Evolutionary conservation across 1,140 invertebrate species (phyloP).

Genomic region (Macrocentrus cingulum): DNA sequence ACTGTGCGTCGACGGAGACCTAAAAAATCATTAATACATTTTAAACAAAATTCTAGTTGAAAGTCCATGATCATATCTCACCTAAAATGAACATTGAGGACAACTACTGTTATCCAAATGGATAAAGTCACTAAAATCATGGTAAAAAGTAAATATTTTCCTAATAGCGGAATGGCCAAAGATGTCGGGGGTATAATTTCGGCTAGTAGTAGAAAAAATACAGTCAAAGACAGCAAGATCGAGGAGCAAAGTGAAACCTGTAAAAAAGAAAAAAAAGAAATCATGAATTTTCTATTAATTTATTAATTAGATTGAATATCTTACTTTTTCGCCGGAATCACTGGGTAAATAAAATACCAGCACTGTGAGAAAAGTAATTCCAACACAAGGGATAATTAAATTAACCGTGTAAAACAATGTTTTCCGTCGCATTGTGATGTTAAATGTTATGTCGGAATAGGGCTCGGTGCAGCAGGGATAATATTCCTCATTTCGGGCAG

Average conservation of each 20-base stretch:
- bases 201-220: slow-evolving; percentile 96
- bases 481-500: slow-evolving; percentile 86
- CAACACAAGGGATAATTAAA: slow-evolving; percentile 87
- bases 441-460: slow-evolving; percentile 93
- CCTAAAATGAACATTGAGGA: slow-evolving; percentile 97
- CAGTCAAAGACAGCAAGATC: slow-evolving; percentile 95
- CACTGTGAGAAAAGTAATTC: slow-evolving; percentile 90
- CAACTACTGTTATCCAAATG: slow-evolving; percentile 95
- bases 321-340: slow-evolving; percentile 91
- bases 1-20: slow-evolving; percentile 94
- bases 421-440: slow-evolving; percentile 90
- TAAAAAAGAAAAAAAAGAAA: slow-evolving; percentile 36
- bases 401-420: slow-evolving; percentile 92
- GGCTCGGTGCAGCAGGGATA: slow-evolving; percentile 84
- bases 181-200: slow-evolving; percentile 98
- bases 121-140: slow-evolving; percentile 97
- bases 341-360: slow-evolving; percentile 95
- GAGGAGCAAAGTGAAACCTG: slow-evolving; percentile 92
- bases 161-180: slow-evolving; percentile 93
- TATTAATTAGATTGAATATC: slow-evolving; percentile 1
- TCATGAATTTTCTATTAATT: neutral
- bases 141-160: slow-evolving; percentile 94
- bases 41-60: too few species aligned
- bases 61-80: slow-evolving; percentile 59
- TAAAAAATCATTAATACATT: slow-evolving; percentile 42